Conservation (phyloP, 2,888 invertebrate species). For the Antitype chi region DNA sequence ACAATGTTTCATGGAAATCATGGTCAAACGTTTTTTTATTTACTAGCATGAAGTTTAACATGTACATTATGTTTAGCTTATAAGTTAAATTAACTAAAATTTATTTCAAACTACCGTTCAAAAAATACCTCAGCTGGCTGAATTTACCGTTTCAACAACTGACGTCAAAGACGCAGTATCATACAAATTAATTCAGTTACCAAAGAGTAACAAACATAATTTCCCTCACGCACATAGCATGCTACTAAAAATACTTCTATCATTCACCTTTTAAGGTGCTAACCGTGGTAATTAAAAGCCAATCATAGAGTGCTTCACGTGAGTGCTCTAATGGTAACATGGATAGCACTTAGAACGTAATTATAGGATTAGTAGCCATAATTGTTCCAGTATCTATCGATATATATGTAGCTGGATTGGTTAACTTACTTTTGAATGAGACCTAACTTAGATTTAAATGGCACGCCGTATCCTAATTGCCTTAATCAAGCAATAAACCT, state of each 20-base stretch:
- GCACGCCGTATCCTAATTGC: neutral
- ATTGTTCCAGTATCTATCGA: slow-evolving; percentile 4
- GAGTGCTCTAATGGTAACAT: slow-evolving; percentile 50
- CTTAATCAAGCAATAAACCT: neutral
- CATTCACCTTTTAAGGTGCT: slow-evolving; percentile 19
- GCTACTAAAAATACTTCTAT: slow-evolving; percentile 16
- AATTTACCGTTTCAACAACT: neutral
- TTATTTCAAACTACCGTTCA: slow-evolving; percentile 5
- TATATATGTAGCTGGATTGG: neutral
- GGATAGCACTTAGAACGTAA: slow-evolving; percentile 35
- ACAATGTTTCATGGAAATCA: neutral
- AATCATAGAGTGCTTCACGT: slow-evolving; percentile 47
- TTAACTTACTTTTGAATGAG: neutral
- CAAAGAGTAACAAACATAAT: neutral
- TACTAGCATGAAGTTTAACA: no score
- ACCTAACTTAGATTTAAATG: neutral
- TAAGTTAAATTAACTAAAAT: neutral
- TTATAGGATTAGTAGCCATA: slow-evolving; percentile 42
- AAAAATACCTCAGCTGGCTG: neutral
- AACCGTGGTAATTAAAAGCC: slow-evolving; percentile 45
- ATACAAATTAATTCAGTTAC: slow-evolving; percentile 7
- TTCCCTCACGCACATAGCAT: neutral
- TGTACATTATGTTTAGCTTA: no score
- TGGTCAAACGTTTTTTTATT: neutral
- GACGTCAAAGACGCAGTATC: neutral